Base-by-base conservation (phyloP, 1,140 invertebrate genomes). In the Zophobas morio region DNA sequence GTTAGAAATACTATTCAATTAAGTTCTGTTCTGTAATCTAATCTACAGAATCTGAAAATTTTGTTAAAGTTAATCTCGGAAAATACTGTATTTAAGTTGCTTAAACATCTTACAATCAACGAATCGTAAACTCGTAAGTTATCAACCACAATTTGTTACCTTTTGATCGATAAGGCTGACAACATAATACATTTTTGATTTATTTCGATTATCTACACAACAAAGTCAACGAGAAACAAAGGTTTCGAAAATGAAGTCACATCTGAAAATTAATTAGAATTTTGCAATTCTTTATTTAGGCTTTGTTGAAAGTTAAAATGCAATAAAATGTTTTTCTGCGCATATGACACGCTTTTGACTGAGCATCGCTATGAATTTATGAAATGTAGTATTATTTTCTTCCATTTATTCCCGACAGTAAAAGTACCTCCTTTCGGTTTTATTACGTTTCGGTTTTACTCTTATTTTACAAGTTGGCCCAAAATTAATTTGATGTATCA, bases 1-100 rank as follows among this genome's bases (percentile, higher is more conserved):
- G 80, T 81, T 80, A 80, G 80, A 81, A 20, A 79, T 78, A 81
- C 79, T 81, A 79, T 75, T 74, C 32, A 78, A 71, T 66, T 66
- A 66, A 66, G 60, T 66, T 66, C 71, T 66, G 60, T 42, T 66
- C 42, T 20, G 20, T 32, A 53, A 76, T 54, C 73, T 63, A 71
- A 33, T 76, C 51, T 72, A 53, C 46, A 35, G 51, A 72, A 51
- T 53, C 46, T 51, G 36, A 35, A 53, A 72, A 56, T 35, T 72
- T 72, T 72, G 35, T 72, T 37, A 72, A 51, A 35, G n/a, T 72
- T 51, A 53, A 72, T 72, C 70, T 56, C 47, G 51, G 51, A 72
- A 72, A 72, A 72, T 72, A 72, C 46, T 56, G 51, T 66, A 42
- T 66, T 66, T 2, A 40, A 39, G 60, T 66, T 42, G 60, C 60